Percentiles rank a stretch among this genome's conserved stretches.
phyloP scores from a whole-genome alignment of 1,140 invertebrate genomes.

The Drosophila pruinosa region DNA sequence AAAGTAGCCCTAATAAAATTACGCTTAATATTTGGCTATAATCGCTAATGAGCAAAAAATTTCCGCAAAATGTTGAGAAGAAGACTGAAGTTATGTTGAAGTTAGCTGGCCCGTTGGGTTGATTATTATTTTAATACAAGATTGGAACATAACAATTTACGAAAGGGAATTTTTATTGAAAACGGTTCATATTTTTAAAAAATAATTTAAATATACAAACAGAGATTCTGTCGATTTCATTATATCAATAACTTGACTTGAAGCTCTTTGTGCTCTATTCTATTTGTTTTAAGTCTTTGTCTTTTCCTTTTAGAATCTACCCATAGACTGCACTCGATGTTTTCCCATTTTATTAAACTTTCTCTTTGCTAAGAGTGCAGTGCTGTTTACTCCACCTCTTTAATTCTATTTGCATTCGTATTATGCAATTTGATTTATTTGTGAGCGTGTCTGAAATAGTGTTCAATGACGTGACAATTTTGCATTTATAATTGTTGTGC shows the following conservation, averaged over 20 bases:
- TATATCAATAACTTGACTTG: too few species aligned
- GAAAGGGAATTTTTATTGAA: too few species aligned
- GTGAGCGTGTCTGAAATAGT: constrained; percentile 36
- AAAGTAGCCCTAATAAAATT: constrained; percentile 23
- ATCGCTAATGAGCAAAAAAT: constrained; percentile 17
- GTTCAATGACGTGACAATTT: constrained; percentile 64
- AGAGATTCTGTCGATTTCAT: too few species aligned
- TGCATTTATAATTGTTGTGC: constrained; percentile 36
- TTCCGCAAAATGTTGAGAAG: background rate
- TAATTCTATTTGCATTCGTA: background rate
- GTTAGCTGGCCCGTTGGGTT: too few species aligned
- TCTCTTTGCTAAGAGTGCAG: background rate
- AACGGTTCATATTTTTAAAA: too few species aligned
- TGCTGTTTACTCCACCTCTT: background rate
- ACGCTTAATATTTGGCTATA: constrained; percentile 7
- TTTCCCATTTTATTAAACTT: constrained; percentile 8
- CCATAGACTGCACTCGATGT: constrained; percentile 3
- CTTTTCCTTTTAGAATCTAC: background rate
- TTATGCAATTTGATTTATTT: constrained; percentile 54
- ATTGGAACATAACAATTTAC: too few species aligned
- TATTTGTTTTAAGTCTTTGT: too few species aligned
- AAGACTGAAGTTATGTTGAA: background rate
- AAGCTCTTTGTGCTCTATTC: too few species aligned
- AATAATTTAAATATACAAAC: too few species aligned
- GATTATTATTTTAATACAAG: too few species aligned